Evolutionary conservation across 2,888 invertebrate species (phyloP).

Genomic region (Platypus cylindrus): DNA sequence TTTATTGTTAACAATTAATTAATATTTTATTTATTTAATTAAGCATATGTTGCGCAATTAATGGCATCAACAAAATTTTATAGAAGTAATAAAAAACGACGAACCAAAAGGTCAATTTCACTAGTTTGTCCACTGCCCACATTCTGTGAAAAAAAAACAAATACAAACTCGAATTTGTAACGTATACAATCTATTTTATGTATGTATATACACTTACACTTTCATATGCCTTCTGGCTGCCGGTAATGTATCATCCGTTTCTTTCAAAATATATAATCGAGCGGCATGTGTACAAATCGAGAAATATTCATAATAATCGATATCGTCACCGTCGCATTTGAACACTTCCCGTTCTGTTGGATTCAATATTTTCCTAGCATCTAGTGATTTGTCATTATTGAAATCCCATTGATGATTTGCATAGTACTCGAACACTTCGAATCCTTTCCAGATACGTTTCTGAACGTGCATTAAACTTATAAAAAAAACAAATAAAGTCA

Average conservation of each 20-base stretch:
- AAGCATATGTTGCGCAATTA: no score
- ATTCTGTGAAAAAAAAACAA: conserved; percentile 21
- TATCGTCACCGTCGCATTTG: conserved; percentile 54
- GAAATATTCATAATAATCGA: conserved; percentile 72
- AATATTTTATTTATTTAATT: no score
- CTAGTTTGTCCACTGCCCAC: conserved; percentile 22
- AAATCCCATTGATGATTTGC: conserved; percentile 89
- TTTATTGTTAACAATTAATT: no score
- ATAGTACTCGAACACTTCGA: conserved; percentile 84
- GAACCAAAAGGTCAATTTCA: conserved; percentile 18
- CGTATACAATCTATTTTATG: neutral
- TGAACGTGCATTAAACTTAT: conserved; percentile 77
- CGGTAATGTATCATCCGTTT: conserved; percentile 66
- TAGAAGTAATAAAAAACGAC: conserved; percentile 19
- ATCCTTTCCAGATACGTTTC: conserved; percentile 70
- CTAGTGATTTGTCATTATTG: conserved; percentile 52
- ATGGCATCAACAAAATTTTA: conserved; percentile 9
- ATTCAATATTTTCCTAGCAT: conserved; percentile 48
- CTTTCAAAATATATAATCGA: conserved; percentile 69
- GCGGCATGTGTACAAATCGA: conserved; percentile 71
- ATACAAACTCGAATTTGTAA: no score
- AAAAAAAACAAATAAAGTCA: conserved; percentile 2
- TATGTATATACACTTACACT: conserved; percentile 44
- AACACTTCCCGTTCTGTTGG: conserved; percentile 51
- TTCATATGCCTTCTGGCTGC: conserved; percentile 68